Percentiles rank a stretch among this genome's conserved stretches.
Evolutionary conservation across 2,888 invertebrate species (phyloP).

Genomic region (Sphinx pinastri): DNA sequence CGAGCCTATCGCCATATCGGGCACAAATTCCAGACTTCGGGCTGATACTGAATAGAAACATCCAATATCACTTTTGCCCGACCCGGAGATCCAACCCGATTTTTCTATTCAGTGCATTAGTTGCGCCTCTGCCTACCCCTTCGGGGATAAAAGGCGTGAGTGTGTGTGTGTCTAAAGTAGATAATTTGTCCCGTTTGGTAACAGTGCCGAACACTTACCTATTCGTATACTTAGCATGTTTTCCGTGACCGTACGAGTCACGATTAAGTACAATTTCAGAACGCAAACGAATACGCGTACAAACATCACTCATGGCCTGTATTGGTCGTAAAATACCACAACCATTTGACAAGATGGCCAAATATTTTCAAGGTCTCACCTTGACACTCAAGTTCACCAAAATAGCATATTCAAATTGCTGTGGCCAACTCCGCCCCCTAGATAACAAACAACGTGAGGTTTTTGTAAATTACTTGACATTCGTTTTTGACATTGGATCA

Average conservation of each 20-base stretch:
- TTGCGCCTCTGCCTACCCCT: too few relatives aligned
- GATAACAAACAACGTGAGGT: constrained; percentile 10
- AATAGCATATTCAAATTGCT: constrained; percentile 28
- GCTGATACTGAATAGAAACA: too few relatives aligned
- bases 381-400: constrained; percentile 32
- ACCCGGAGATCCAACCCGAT: too few relatives aligned
- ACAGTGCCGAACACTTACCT: neutral
- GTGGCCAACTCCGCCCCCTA: constrained; percentile 15
- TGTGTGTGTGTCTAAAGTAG: too few relatives aligned
- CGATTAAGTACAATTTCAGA: neutral
- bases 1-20: too few relatives aligned
- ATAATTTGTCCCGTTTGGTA: too few relatives aligned
- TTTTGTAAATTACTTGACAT: neutral
- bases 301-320: neutral
- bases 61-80: too few relatives aligned
- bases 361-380: constrained; percentile 35
- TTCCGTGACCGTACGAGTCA: neutral
- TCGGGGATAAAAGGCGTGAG: too few relatives aligned
- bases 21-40: too few relatives aligned
- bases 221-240: neutral
- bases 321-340: constrained; percentile 13
- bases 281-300: too few relatives aligned
- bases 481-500: constrained; percentile 15
- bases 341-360: constrained; percentile 28
- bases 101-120: too few relatives aligned